phyloP scores from a whole-genome alignment of 2,888 invertebrate species.

The Parascotia fuliginaria region DNA sequence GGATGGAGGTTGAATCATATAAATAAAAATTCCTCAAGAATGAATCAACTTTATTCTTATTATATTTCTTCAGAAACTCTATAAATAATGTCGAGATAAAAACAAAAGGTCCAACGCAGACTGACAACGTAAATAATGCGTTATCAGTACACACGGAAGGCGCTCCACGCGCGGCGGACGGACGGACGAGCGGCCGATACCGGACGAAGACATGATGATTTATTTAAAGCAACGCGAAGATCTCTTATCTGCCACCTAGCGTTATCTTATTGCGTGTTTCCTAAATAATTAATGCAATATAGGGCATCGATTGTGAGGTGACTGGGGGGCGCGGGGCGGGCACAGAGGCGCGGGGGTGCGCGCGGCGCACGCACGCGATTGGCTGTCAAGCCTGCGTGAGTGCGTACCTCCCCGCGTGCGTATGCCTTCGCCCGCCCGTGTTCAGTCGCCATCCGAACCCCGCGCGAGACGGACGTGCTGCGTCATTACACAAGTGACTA shows the following conservation, averaged over 20 bases:
- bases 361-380: constrained; percentile 84
- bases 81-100: constrained; percentile 56
- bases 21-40: constrained; percentile 48
- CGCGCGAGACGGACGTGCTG: constrained; percentile 66
- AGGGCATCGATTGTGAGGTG: constrained; percentile 86
- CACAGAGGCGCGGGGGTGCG: constrained; percentile 77
- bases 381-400: constrained; percentile 82
- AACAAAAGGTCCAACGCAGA: constrained; percentile 51
- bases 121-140: constrained; percentile 69
- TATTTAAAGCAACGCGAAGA: constrained; percentile 76
- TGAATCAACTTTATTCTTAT: constrained; percentile 50
- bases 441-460: constrained; percentile 74
- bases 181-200: constrained; percentile 34
- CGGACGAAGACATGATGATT: constrained; percentile 67
- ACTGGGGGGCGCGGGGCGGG: constrained; percentile 75
- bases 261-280: constrained; percentile 87
- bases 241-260: constrained; percentile 84
- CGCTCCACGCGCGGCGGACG: constrained; percentile 45
- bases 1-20: constrained; percentile 45
- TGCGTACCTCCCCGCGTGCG: constrained; percentile 84
- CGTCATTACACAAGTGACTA: constrained; percentile 58
- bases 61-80: constrained; percentile 49
- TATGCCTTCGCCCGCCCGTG: constrained; percentile 69
- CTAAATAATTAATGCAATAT: constrained; percentile 87
- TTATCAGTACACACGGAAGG: constrained; percentile 55